Conservation (phyloP, 35 echinoderm and acorn worm genomes). For the Strongylocentrotus purpuratus region DNA sequence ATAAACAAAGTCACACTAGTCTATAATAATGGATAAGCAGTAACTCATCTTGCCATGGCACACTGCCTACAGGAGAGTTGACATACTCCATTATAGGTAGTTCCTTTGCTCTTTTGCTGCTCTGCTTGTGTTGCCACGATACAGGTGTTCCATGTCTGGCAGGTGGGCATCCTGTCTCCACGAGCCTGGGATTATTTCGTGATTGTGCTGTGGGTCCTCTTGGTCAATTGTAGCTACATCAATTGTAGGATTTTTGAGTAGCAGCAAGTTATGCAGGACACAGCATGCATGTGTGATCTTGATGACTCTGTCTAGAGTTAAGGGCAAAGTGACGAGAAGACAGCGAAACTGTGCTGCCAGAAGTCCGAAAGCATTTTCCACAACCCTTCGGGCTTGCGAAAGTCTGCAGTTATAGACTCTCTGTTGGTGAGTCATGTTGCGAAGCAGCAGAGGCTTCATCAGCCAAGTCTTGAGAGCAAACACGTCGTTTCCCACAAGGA, state of each 20-base stretch:
- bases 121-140: constrained; percentile 52
- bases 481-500: constrained; percentile 51
- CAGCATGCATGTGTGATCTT: constrained; percentile 39
- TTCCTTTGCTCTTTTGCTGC: constrained; percentile 47
- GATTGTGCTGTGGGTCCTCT: constrained; percentile 26
- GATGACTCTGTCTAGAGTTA: constrained; percentile 37
- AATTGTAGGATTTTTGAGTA: neutral
- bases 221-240: constrained; percentile 26
- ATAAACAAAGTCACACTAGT: neutral
- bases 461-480: constrained; percentile 44
- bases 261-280: constrained; percentile 43
- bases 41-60: constrained; percentile 5
- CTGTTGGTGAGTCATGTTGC: constrained; percentile 42
- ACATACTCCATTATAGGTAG: constrained; percentile 42
- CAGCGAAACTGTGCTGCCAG: constrained; percentile 21
- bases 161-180: constrained; percentile 37
- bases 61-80: neutral
- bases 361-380: constrained; percentile 56
- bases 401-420: constrained; percentile 57
- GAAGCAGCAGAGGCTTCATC: constrained; percentile 49
- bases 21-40: neutral
- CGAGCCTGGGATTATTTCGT: constrained; percentile 26
- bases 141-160: constrained; percentile 44
- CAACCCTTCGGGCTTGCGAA: constrained; percentile 42
- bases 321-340: constrained; percentile 40